A percentile compares a stretch with the other conserved stretches of the same genome.
Evolutionary conservation across 2,888 invertebrate species (phyloP).

Genomic region (Steinernema carpocapsae): DNA sequence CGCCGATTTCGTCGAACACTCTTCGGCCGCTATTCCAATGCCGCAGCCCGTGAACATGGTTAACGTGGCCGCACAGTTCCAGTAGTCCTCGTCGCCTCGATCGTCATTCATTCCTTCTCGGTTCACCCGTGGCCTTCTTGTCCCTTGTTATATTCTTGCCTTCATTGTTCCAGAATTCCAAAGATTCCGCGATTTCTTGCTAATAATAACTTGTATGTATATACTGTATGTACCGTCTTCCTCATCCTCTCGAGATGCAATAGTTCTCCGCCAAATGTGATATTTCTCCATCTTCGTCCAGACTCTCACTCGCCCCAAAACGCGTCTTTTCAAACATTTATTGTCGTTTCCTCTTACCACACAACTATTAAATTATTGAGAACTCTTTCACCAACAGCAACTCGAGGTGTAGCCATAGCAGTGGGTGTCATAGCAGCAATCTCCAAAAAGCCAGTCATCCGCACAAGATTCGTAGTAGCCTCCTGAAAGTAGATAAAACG

Average conservation of each 20-base stretch:
- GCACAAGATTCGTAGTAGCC: not conserved
- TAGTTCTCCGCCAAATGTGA: constrained; percentile 16
- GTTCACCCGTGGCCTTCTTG: not conserved
- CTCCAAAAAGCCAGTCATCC: not conserved
- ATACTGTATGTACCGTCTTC: constrained; percentile 18
- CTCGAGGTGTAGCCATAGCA: not conserved
- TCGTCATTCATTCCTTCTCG: constrained; percentile 14
- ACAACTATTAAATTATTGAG: constrained; percentile 3
- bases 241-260: constrained; percentile 14
- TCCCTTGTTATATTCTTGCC: not conserved
- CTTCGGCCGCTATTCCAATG: not conserved
- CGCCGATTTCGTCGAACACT: constrained; percentile 14
- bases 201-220: constrained; percentile 27
- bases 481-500: too few relatives aligned
- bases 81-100: not conserved
- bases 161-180: constrained; percentile 20
- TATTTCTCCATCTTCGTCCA: not conserved
- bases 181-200: constrained; percentile 10
- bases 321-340: constrained; percentile 14
- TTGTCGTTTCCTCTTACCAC: not conserved
- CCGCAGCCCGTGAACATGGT: not conserved
- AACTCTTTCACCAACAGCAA: not conserved
- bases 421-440: not conserved
- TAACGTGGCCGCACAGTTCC: not conserved
- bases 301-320: not conserved